Evolutionary conservation across 2,113 vertebrate genomes (phyloP), one percentile per base, ranked within the genome.

Genomic region (Mirza zaza): DNA sequence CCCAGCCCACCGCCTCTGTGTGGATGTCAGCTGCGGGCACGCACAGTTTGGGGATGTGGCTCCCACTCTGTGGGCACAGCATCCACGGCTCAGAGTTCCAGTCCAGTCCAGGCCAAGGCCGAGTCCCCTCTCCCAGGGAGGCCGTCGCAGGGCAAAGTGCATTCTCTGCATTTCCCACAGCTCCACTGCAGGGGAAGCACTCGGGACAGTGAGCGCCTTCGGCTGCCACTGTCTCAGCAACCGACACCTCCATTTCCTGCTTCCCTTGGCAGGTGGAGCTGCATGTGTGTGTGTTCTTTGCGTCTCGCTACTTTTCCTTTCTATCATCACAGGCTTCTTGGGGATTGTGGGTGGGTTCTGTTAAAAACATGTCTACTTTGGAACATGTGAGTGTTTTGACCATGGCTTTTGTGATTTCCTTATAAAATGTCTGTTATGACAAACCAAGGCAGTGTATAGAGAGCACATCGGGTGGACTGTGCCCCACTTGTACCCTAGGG

Each of bases 131-230:
- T 27, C n/a, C 52, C 29, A 6, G 42, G n/a, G 52, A n/a, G 6
- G 65, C 45, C 63, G 15, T 0, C 7, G 6, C 11, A 0, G 8
- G 13, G 6, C 5, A 25, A 11, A 94, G 52, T 0, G 0, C 17
- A 9, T 50, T 23, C 12, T 32, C 6, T 48, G n/a, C 76, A 45
- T 25, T 79, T 15, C 11, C 63, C 36, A 15, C 3, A 21, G 15
- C 48, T 87, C 20, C 11, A 17, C 29, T 13, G 21, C 8, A 32
- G 1, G 3, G 85, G 48, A 34, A 32, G 21, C 57, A n/a, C n/a
- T 45, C 0, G 4, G 71, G 68, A n/a, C 39, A 48, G 73, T 0
- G 18, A 42, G 11, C 57, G 50, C 70, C 91, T 42, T 92, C 77
- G 65, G 2, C 6, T 52, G 15, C 34, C 85, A 29, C 57, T 20